Evolutionary conservation across 2,888 invertebrate species (phyloP).

Genomic region (Capitulum mitella): DNA sequence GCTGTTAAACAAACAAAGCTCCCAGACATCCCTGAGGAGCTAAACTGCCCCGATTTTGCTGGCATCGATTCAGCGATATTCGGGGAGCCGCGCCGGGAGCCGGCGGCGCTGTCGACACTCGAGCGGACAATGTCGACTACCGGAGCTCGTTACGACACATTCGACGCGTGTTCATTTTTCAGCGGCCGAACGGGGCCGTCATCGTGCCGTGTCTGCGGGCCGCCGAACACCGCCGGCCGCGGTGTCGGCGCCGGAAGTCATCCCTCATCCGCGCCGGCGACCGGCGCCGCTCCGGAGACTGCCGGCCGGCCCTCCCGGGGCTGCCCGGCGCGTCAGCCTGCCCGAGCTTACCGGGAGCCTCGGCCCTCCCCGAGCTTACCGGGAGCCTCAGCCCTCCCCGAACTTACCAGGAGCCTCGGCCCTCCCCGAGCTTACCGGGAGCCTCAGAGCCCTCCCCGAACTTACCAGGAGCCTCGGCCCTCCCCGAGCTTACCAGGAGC

Average conservation of each 20-base stretch:
- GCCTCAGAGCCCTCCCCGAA: too few relatives aligned
- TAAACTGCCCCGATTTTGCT: not conserved
- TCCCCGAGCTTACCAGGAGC: too few relatives aligned
- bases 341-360: too few relatives aligned
- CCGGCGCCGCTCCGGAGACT: too few relatives aligned
- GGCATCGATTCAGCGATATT: not conserved
- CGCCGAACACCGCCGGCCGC: not conserved
- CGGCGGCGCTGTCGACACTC: not conserved
- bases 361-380: too few relatives aligned
- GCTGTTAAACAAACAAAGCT: constrained; percentile 12
- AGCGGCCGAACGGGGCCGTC: not conserved
- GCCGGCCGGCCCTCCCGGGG: too few relatives aligned
- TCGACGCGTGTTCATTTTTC: not conserved
- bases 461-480: too few relatives aligned
- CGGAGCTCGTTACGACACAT: not conserved
- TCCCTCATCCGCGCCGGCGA: not conserved
- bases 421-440: too few relatives aligned
- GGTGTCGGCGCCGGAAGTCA: not conserved
- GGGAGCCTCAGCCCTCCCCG: too few relatives aligned
- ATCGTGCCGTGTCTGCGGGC: not conserved
- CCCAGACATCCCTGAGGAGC: not conserved
- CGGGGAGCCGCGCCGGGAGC: not conserved
- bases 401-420: too few relatives aligned
- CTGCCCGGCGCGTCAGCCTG: too few relatives aligned
- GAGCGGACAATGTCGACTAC: not conserved